These are phyloP conservation scores for Notospermus geniculatus DNA, from an alignment of 1,140 invertebrate species.

Conservation along the genomic window DNA sequence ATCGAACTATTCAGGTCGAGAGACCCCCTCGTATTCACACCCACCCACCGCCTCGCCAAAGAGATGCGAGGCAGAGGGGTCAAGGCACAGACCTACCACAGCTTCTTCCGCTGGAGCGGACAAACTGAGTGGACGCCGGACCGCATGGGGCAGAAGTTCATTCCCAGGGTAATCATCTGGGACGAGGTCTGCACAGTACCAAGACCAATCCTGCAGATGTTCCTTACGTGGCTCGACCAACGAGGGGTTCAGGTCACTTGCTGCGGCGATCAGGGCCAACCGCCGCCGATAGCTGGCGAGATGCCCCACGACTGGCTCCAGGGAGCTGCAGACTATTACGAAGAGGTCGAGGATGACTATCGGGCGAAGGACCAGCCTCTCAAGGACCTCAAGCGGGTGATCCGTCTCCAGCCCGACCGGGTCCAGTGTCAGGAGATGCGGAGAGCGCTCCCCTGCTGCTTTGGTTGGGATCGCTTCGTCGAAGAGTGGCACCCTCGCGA, in stretches of 20 bases:
- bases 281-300: constrained; percentile 13
- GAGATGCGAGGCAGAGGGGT: constrained; percentile 6
- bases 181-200: constrained; percentile 14
- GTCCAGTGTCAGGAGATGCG: no score
- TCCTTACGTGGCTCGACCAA: constrained; percentile 14
- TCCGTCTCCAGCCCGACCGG: no score
- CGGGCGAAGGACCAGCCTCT: no score
- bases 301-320: constrained; percentile 1
- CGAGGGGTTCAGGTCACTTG: constrained; percentile 12
- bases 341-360: background rate
- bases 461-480: constrained; percentile 1
- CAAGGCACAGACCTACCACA: constrained; percentile 14
- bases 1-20: no score
- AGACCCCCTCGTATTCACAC: constrained; percentile 4
- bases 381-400: no score
- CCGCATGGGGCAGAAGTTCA: constrained; percentile 14
- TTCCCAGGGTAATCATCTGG: background rate
- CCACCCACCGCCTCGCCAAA: constrained; percentile 6
- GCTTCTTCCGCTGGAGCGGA: constrained; percentile 18
- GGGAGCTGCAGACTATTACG: background rate
- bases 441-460: no score
- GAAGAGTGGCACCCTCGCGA: constrained; percentile 13
- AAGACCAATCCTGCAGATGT: constrained; percentile 10
- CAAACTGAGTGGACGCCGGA: constrained; percentile 14
- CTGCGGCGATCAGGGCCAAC: constrained; percentile 16